Evolutionary conservation across 2,888 invertebrate genomes (phyloP).

Genomic region (Lumbricus terrestris): DNA sequence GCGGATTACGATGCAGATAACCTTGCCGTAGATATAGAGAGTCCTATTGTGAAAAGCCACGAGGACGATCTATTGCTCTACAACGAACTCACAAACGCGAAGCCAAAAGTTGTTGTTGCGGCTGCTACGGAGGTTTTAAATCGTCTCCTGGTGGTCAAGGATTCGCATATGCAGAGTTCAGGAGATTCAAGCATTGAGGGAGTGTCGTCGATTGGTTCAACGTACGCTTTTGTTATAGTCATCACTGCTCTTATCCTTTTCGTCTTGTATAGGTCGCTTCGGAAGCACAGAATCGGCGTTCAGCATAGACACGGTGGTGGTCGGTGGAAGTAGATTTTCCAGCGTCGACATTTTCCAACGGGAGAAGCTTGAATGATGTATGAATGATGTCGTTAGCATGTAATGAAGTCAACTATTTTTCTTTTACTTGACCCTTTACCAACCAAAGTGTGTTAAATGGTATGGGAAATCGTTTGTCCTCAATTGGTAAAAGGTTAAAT

Average conservation of each 20-base stretch:
- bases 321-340: background rate
- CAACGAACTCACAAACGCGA: background rate
- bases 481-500: too few relatives aligned
- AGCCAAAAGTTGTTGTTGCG: background rate
- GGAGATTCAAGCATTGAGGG: background rate
- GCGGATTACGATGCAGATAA: background rate
- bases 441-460: too few relatives aligned
- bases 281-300: background rate
- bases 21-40: background rate
- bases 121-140: background rate
- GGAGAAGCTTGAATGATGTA: background rate
- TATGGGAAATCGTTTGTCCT: too few relatives aligned
- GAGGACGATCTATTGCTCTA: conserved; percentile 5
- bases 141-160: background rate
- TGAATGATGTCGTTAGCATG: background rate
- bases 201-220: background rate
- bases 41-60: background rate
- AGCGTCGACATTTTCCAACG: background rate
- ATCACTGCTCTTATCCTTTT: background rate
- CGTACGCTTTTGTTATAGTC: background rate
- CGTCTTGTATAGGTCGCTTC: background rate
- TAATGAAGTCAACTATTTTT: background rate
- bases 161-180: background rate
- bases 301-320: background rate
- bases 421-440: too few relatives aligned